A percentile compares a stretch with the other conserved stretches of the same genome.
phyloP scores from a whole-genome alignment of 1,140 invertebrate genomes.

The Melanaphis sacchari region DNA sequence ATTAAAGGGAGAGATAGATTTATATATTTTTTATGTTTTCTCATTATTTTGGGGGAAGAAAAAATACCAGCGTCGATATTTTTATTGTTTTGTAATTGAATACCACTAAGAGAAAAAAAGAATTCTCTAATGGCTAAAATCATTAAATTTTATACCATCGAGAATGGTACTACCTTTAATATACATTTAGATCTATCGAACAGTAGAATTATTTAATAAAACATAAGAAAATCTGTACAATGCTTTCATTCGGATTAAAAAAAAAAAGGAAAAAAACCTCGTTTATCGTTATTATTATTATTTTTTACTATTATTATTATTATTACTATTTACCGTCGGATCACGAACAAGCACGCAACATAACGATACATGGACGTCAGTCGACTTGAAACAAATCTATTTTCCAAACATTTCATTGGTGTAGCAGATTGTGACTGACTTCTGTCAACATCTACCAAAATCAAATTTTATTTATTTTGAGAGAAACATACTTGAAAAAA shows the following conservation, averaged over 20 bases:
- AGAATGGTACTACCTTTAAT: background rate
- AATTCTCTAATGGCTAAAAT: slow-evolving; percentile 43
- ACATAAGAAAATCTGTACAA: slow-evolving; percentile 22
- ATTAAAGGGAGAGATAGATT: slow-evolving; percentile 12
- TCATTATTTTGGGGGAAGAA: background rate
- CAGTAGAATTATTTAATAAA: slow-evolving; percentile 51
- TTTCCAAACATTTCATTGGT: background rate
- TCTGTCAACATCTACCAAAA: background rate
- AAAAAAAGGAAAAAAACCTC: background rate
- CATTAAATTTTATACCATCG: slow-evolving; percentile 42
- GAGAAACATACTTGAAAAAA: background rate
- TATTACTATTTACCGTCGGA: background rate
- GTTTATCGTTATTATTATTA: slow-evolving; percentile 30
- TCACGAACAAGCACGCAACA: background rate
- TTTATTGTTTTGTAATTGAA: slow-evolving; percentile 49
- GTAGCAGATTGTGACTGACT: background rate
- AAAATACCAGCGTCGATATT: slow-evolving; percentile 19
- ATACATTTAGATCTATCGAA: background rate
- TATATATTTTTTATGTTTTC: slow-evolving; percentile 25
- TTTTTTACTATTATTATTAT: no score
- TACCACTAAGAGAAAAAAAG: background rate
- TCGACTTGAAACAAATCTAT: background rate
- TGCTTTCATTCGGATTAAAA: slow-evolving; percentile 54
- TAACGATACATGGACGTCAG: background rate
- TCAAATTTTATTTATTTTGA: background rate